phyloP scores from a whole-genome alignment of 1,140 invertebrate genomes.

The Drosophila erecta region DNA sequence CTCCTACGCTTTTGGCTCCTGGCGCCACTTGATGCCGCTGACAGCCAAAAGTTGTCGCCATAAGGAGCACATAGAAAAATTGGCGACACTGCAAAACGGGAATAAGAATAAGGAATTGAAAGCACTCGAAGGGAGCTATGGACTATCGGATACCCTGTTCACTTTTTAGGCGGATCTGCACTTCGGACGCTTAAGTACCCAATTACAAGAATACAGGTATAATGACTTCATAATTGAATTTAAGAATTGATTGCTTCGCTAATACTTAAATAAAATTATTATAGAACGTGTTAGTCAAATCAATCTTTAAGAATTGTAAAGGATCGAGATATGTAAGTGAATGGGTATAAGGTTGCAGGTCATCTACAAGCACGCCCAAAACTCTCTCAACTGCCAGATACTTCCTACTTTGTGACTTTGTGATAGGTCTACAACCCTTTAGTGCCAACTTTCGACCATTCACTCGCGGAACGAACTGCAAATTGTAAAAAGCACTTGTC shows the following conservation, averaged over 20 bases:
- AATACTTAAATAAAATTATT: too few relatives aligned
- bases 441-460: constrained; percentile 31
- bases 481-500: constrained; percentile 77
- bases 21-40: constrained; percentile 63
- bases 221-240: too few relatives aligned
- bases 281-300: too few relatives aligned
- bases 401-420: background rate
- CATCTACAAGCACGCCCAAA: background rate
- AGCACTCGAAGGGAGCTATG: background rate
- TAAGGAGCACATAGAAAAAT: constrained; percentile 58
- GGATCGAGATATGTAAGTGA: too few relatives aligned
- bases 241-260: too few relatives aligned
- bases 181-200: too few relatives aligned
- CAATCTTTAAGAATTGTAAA: too few relatives aligned
- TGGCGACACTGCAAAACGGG: constrained; percentile 69
- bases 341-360: too few relatives aligned
- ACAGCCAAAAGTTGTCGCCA: constrained; percentile 75
- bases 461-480: constrained; percentile 69
- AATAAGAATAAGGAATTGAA: constrained; percentile 47
- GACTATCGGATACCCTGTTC: constrained; percentile 44
- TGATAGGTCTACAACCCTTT: constrained; percentile 24
- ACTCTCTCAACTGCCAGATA: background rate
- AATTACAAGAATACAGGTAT: too few relatives aligned
- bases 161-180: background rate
- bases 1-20: constrained; percentile 19